Conservation (phyloP, 1,140 invertebrate species). For the Diorhabda carinulata region DNA sequence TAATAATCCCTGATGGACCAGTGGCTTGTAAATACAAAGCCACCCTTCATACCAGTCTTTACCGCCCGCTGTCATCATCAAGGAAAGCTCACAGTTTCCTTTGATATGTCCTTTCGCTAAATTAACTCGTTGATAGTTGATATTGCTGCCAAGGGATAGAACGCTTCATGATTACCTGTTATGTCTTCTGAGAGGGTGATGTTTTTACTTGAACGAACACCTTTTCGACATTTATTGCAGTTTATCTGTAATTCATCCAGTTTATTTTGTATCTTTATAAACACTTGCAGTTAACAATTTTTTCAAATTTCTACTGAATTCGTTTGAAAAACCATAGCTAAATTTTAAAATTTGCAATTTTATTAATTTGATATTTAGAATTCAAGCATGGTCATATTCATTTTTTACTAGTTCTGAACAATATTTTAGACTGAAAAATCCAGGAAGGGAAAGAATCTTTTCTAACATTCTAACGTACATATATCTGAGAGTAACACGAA, state of each 20-base stretch:
- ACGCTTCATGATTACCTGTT: constrained; percentile 7
- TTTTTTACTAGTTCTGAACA: too few species aligned
- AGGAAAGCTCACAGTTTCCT: constrained; percentile 8
- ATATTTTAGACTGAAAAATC: too few species aligned
- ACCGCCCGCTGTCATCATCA: constrained; percentile 12
- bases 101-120: constrained; percentile 14
- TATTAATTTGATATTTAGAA: too few species aligned
- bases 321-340: too few species aligned
- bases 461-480: too few species aligned
- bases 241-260: background rate
- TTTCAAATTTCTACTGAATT: too few species aligned
- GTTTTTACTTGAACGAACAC: constrained; percentile 5
- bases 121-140: constrained; percentile 12
- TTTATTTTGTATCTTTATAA: too few species aligned
- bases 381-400: too few species aligned
- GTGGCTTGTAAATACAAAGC: constrained; percentile 20
- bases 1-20: constrained; percentile 21
- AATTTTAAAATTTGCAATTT: too few species aligned
- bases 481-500: too few species aligned
- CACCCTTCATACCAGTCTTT: constrained; percentile 4
- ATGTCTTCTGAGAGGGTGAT: background rate
- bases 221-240: constrained; percentile 15
- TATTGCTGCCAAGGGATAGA: constrained; percentile 8
- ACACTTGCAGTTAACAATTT: too few species aligned
- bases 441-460: too few species aligned